Base-by-base conservation (phyloP, 1,140 invertebrate genomes). In the Lithobius niger region DNA sequence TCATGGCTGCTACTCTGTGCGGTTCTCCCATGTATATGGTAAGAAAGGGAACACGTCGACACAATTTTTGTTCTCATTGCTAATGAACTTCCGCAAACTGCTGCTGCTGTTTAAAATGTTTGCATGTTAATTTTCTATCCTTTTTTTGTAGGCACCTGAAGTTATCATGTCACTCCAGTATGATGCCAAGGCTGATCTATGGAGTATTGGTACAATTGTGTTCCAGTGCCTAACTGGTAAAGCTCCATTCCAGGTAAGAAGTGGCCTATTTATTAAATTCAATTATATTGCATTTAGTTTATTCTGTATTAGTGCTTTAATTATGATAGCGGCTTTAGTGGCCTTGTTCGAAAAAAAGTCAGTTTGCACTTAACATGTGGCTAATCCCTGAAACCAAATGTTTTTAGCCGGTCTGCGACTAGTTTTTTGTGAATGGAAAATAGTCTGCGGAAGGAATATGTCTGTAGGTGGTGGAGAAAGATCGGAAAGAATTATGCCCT, bases 21-120 rank as follows among this genome's bases (percentile, higher is more conserved):
- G 97, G 96, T 19, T 99, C 95, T 28, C 97, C 97, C 2, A 99
- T 99, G 95, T 99, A 99, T 66, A 99, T 99, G 96, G 87, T 88
- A 69, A 70, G 69, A 10, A 36, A 36, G 31, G n/a, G n/a, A n/a
- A 36, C n/a, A 36, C n/a, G 43, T 19, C 4, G 22, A 6, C 43
- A 13, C 22, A 45, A 45, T 45, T 13, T 45, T 45, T 6, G 22
- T 45, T 13, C 22, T 13, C 43, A 45, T 4, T 45, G 43, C 16
- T 45, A 6, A 6, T 10, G 6, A 36, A 36, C 31, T 10, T n/a
- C n/a, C n/a, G n/a, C n/a, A n/a, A n/a, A n/a, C n/a, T n/a, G n/a
- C n/a, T n/a, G n/a, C n/a, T n/a, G n/a, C n/a, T n/a, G n/a, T n/a
- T n/a, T 36, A n/a, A 36, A 36, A 21, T 15, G 3, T 54, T 15